Base-by-base conservation (phyloP, 2,797 vertebrate species). In the Neosalanx taihuensis region DNA sequence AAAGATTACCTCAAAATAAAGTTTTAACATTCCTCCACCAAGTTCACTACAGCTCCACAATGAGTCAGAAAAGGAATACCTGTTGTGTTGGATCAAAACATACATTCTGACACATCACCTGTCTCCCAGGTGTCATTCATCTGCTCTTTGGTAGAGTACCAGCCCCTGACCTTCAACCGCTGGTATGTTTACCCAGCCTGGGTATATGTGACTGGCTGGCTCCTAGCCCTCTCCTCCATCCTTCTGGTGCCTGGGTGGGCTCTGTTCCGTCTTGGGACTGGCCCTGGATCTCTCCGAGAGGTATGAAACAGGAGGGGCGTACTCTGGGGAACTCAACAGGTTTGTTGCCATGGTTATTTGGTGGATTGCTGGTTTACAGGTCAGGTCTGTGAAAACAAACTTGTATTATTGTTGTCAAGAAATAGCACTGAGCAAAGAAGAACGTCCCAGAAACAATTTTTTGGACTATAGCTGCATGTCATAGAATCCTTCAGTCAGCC, bases 201-300 rank as follows among this genome's bases (percentile, higher is more conserved):
- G 95, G 94, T 91, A 0, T 90, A 96, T 33, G 81, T 83, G 3
- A 64, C 94, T 0, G 95, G 95, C 17, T 95, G 94, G 93, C 6
- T 90, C 10, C 71, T 95, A 85, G 89, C 93, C 13, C 81, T 95
- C 56, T 96, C 95, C 75, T 95, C 95, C 70, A 94, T 95, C 82
- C 23, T 94, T 1, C 77, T 94, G 20, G 90, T 95, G 5, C 95
- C 95, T 13, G 90, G 76, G 30, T 84, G 73, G 60, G 88, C 88
- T 0, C 20, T 93, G 49, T 77, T 77, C 5, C 85, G 76, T 26
- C 69, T 93, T 17, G 61, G 9, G 57, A 79, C 80, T 30, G 76
- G 15, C n/a, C 84, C 80, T 31, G 92, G 91, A 26, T 89, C 56
- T 37, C 64, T 91, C 12, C 79, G 18, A 70, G 74, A 93, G 91